A percentile compares a stretch with the other conserved stretches of the same genome.
These are phyloP conservation scores for Epizoanthus stellaris DNA, from an alignment of 92 coral and sea anemone genomes.

Conservation along the genomic window DNA sequence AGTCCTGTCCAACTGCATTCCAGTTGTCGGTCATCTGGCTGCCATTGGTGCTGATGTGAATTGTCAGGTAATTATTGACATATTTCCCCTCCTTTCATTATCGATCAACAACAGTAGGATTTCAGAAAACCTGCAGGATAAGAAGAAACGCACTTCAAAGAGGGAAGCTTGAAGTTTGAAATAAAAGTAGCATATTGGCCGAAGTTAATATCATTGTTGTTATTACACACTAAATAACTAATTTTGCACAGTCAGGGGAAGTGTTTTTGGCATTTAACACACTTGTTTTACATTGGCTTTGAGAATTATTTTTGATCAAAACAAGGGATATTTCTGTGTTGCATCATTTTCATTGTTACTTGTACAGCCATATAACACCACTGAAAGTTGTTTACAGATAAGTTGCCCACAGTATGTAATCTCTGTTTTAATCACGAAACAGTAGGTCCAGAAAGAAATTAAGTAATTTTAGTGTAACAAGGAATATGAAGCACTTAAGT, in stretches of 20 bases:
- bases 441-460: too few species aligned
- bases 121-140: too few species aligned
- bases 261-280: too few species aligned
- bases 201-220: neutral
- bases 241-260: neutral
- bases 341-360: neutral
- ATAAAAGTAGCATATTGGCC: neutral
- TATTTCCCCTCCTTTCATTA: neutral
- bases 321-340: too few species aligned
- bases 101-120: neutral
- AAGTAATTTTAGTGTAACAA: too few species aligned
- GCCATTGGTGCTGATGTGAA: constrained; percentile 85
- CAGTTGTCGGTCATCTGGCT: constrained; percentile 66
- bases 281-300: neutral
- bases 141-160: neutral
- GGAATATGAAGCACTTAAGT: too few species aligned
- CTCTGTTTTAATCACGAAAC: too few species aligned
- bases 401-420: too few species aligned
- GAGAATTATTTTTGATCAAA: too few species aligned
- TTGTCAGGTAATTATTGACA: constrained; percentile 58
- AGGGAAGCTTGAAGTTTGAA: neutral
- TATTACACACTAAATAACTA: neutral
- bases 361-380: neutral
- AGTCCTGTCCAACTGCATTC: constrained; percentile 54
- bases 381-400: too few species aligned